phyloP scores from a whole-genome alignment of 2,888 invertebrate species.

The Allophyes oxyacanthae region DNA sequence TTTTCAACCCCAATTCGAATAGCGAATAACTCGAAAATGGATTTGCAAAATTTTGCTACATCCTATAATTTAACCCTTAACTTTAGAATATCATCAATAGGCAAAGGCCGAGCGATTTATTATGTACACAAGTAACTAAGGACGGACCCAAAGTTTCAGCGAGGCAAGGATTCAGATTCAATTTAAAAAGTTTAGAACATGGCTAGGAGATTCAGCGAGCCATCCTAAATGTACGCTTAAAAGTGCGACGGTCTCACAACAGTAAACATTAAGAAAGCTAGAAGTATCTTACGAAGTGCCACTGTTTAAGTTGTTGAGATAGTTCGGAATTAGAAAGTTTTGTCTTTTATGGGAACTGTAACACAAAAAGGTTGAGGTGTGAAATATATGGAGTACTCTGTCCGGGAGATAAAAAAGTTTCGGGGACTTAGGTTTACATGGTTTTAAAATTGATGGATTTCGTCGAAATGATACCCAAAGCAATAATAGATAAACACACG shows the following conservation, averaged over 20 bases:
- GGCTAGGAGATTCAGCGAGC: slow-evolving; percentile 59
- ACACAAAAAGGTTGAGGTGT: slow-evolving; percentile 17
- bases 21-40: slow-evolving; percentile 42
- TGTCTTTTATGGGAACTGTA: slow-evolving; percentile 37
- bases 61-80: slow-evolving; percentile 45
- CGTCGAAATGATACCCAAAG: slow-evolving; percentile 4
- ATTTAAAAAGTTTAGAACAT: slow-evolving; percentile 77
- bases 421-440: slow-evolving; percentile 3
- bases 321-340: slow-evolving; percentile 50
- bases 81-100: slow-evolving; percentile 51
- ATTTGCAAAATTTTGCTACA: slow-evolving; percentile 37
- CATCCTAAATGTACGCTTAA: slow-evolving; percentile 60
- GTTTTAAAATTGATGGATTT: slow-evolving; percentile 25
- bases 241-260: slow-evolving; percentile 51
- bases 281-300: slow-evolving; percentile 37
- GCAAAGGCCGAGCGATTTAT: slow-evolving; percentile 65
- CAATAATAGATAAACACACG: slow-evolving; percentile 28
- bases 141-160: slow-evolving; percentile 54
- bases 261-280: slow-evolving; percentile 54
- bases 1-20: slow-evolving; percentile 34
- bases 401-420: slow-evolving; percentile 20
- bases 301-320: slow-evolving; percentile 50
- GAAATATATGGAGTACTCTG: slow-evolving; percentile 32
- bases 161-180: slow-evolving; percentile 68
- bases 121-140: slow-evolving; percentile 68